A percentile compares a stretch with the other conserved stretches of the same genome.
These are phyloP conservation scores for Conchocele bisecta DNA, from an alignment of 2,888 invertebrate genomes.

Conservation along the genomic window DNA sequence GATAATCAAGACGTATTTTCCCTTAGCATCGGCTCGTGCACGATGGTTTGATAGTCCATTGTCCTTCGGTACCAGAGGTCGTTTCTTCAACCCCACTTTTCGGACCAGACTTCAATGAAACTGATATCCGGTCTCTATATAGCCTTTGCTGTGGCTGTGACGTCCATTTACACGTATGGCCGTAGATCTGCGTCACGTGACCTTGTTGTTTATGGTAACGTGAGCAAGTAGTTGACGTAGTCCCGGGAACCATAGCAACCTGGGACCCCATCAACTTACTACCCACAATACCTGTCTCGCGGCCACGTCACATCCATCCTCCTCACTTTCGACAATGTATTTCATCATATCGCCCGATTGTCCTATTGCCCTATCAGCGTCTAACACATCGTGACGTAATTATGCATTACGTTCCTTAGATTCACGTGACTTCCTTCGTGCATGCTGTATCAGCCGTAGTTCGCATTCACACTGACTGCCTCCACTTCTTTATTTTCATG, in stretches of 20 bases:
- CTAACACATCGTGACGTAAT: neutral
- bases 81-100: too few species aligned
- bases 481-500: too few species aligned
- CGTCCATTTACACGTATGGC: neutral
- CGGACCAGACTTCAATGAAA: too few species aligned
- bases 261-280: slow-evolving; percentile 80
- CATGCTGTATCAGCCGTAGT: too few species aligned
- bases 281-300: slow-evolving; percentile 28
- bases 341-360: neutral
- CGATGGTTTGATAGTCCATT: neutral
- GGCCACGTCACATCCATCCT: neutral
- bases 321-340: neutral
- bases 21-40: too few species aligned
- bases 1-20: too few species aligned
- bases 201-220: slow-evolving; percentile 24
- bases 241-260: slow-evolving; percentile 71
- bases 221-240: slow-evolving; percentile 78
- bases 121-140: too few species aligned
- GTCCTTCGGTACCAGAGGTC: neutral
- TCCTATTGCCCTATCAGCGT: neutral
- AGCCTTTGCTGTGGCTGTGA: neutral
- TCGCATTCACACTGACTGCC: too few species aligned
- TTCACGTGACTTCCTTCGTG: too few species aligned
- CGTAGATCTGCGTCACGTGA: neutral
- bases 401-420: too few species aligned